Percentiles rank a stretch among this genome's conserved stretches.
Evolutionary conservation across 2,888 invertebrate species (phyloP).

Genomic region (Cryptocheilus praepositus): DNA sequence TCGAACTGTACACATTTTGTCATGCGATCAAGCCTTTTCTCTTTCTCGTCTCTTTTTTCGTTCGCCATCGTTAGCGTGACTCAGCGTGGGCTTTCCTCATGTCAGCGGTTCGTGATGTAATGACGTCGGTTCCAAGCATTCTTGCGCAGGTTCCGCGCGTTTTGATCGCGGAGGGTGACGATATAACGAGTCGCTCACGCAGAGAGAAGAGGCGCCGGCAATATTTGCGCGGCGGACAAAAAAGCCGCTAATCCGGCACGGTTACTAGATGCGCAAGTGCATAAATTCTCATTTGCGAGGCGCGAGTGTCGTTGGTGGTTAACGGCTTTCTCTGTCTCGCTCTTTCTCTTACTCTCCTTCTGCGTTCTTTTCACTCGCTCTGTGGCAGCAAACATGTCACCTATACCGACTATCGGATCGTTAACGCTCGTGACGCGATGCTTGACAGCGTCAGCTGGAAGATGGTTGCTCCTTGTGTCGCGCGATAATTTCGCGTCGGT

Average conservation of each 20-base stretch:
- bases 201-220: no score
- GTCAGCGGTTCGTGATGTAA: not conserved
- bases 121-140: no score
- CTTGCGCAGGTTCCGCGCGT: no score
- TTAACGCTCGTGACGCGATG: not conserved
- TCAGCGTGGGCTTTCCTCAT: not conserved
- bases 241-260: no score
- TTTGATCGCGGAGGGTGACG: no score
- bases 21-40: not conserved
- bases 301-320: not conserved
- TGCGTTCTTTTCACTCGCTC: not conserved
- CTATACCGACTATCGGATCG: not conserved
- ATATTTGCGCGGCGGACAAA: no score
- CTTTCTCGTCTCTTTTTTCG: not conserved
- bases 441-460: not conserved
- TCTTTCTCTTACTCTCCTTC: not conserved
- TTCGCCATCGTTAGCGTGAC: slow-evolving; percentile 4
- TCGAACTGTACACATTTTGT: not conserved
- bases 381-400: no score
- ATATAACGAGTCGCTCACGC: no score
- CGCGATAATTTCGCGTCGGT: no score
- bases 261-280: no score
- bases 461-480: not conserved
- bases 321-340: slow-evolving; percentile 5
- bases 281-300: no score